Percentiles rank a stretch among this genome's conserved stretches.
phyloP scores from a whole-genome alignment of 2,888 invertebrate species.

The Drosophila putrida region DNA sequence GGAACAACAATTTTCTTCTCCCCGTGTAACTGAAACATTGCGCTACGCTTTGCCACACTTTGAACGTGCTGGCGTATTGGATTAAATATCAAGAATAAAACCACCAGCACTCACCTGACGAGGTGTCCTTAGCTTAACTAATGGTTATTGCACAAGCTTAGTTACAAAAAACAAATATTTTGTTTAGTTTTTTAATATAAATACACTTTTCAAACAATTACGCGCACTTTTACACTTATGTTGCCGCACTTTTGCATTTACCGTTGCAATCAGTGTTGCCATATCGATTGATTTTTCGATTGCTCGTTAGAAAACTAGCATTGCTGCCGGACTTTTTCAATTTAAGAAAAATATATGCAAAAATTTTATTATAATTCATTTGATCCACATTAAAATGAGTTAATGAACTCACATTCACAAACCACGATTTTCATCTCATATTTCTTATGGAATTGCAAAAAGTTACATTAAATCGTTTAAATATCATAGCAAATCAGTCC shows the following conservation, averaged over 20 bases:
- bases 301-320: too few species aligned
- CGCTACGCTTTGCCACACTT: constrained; percentile 77
- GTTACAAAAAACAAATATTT: constrained; percentile 13
- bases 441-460: too few species aligned
- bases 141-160: constrained; percentile 21
- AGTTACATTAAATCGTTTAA: too few species aligned
- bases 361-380: too few species aligned
- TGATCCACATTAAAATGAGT: too few species aligned
- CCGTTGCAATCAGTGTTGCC: constrained; percentile 32
- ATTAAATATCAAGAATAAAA: constrained; percentile 17
- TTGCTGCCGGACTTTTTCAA: constrained; percentile 27
- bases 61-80: constrained; percentile 76
- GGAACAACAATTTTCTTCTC: constrained; percentile 71
- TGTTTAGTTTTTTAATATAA: constrained; percentile 14
- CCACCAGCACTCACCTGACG: constrained; percentile 28
- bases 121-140: constrained; percentile 7
- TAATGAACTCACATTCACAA: too few species aligned
- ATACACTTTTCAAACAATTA: constrained; percentile 20
- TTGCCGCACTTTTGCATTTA: constrained; percentile 25
- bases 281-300: too few species aligned
- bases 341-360: too few species aligned
- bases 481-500: too few species aligned
- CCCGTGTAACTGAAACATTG: constrained; percentile 72
- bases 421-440: too few species aligned
- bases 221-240: constrained; percentile 44